phyloP scores from a whole-genome alignment of 2,113 vertebrate species.

The Empidonax traillii region DNA sequence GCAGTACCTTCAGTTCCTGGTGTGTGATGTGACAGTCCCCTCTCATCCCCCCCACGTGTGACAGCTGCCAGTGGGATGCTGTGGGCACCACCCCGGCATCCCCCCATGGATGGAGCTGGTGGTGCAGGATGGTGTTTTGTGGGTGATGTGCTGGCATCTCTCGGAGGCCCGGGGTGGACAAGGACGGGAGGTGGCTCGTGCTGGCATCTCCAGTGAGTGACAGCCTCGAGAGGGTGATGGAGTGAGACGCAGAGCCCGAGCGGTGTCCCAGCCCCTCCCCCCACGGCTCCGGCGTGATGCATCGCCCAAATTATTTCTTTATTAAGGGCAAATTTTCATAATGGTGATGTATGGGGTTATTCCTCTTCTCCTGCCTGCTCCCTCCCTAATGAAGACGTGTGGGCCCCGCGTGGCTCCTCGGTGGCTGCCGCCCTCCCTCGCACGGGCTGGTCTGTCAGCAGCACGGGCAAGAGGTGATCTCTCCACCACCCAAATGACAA shows the following conservation, averaged over 20 bases:
- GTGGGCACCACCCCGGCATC: background rate
- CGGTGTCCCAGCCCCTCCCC: background rate
- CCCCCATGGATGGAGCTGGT: background rate
- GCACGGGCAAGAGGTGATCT: background rate
- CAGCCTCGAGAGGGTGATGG: background rate
- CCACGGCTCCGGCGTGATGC: background rate
- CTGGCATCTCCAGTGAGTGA: background rate
- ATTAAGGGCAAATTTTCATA: conserved; percentile 57
- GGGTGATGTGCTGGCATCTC: background rate
- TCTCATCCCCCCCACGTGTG: fast-evolving
- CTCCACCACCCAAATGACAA: background rate
- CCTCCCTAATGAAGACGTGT: conserved; percentile 38
- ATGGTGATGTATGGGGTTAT: conserved; percentile 22
- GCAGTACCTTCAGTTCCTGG: background rate
- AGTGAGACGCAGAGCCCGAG: background rate
- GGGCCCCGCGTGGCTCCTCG: background rate
- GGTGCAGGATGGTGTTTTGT: background rate
- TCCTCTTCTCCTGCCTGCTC: background rate
- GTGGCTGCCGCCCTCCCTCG: background rate
- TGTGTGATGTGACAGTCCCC: background rate
- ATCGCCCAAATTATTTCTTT: conserved; percentile 39
- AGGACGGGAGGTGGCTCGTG: background rate
- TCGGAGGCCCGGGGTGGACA: fast-evolving
- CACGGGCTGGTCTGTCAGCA: background rate
- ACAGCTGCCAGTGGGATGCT: background rate